phyloP scores from a whole-genome alignment of 2,888 invertebrate genomes.

The Anorthoa munda region DNA sequence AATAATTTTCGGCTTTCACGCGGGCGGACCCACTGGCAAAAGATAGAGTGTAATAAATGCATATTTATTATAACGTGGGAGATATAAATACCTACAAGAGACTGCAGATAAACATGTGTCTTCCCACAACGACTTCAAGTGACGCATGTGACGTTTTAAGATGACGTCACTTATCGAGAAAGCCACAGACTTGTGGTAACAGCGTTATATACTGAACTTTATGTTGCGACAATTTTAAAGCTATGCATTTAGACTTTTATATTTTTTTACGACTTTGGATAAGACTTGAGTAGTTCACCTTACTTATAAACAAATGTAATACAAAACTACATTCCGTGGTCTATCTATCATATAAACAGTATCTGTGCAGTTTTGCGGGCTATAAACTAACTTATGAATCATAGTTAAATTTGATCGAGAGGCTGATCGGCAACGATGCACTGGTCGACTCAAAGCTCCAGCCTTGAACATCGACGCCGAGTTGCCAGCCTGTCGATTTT shows the following conservation, averaged over 20 bases:
- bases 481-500: too few relatives aligned
- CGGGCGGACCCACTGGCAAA: too few relatives aligned
- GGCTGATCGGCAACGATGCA: too few relatives aligned
- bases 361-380: too few relatives aligned
- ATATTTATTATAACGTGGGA: neutral
- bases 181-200: neutral
- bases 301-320: neutral
- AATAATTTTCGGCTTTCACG: too few relatives aligned
- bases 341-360: too few relatives aligned
- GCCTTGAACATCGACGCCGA: too few relatives aligned
- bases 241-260: neutral
- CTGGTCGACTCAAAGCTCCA: too few relatives aligned
- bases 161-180: slow-evolving; percentile 28
- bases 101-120: slow-evolving; percentile 9
- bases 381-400: too few relatives aligned
- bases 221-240: slow-evolving; percentile 5
- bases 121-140: neutral
- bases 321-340: too few relatives aligned
- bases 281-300: neutral
- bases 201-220: slow-evolving; percentile 6
- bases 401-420: too few relatives aligned
- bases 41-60: too few relatives aligned
- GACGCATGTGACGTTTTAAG: slow-evolving; percentile 10
- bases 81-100: neutral
- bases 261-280: neutral